Conservation (phyloP, 92 coral and sea anemone genomes). For the Virgularia gustaviana region DNA sequence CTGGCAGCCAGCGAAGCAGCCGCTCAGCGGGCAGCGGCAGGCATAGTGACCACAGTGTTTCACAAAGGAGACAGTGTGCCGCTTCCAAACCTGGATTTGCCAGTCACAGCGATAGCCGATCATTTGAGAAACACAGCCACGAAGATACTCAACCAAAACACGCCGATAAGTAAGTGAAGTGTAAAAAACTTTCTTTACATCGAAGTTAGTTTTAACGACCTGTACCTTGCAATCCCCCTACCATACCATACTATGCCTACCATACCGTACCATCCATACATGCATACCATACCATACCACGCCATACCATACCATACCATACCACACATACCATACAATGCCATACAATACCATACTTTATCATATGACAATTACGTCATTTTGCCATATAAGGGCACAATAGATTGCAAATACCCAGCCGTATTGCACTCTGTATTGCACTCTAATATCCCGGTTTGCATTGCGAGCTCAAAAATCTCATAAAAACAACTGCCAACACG, state of each 20-base stretch:
- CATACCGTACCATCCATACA: not conserved
- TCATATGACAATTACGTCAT: too few species aligned
- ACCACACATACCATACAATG: too few species aligned
- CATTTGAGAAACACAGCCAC: conserved; percentile 38
- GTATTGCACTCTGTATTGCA: too few species aligned
- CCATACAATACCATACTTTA: too few species aligned
- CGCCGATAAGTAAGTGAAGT: conserved; percentile 1
- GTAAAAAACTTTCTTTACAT: not conserved
- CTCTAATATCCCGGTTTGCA: too few species aligned
- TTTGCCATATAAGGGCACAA: too few species aligned
- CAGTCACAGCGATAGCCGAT: conserved; percentile 42
- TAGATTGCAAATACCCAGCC: too few species aligned
- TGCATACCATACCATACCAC: too few species aligned
- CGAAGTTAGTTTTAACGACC: not conserved
- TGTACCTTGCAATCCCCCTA: not conserved
- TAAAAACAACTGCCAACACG: too few species aligned
- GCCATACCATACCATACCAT: too few species aligned
- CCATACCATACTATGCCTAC: not conserved
- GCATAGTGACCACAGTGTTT: conserved; percentile 35
- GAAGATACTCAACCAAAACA: conserved; percentile 34
- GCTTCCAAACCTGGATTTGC: conserved; percentile 23
- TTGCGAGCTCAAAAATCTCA: too few species aligned
- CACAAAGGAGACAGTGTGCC: conserved; percentile 33
- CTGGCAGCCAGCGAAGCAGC: conserved; percentile 47
- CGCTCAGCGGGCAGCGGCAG: conserved; percentile 50